Base-by-base conservation (phyloP, 2,113 vertebrate species). In the Callorhinus ursinus region DNA sequence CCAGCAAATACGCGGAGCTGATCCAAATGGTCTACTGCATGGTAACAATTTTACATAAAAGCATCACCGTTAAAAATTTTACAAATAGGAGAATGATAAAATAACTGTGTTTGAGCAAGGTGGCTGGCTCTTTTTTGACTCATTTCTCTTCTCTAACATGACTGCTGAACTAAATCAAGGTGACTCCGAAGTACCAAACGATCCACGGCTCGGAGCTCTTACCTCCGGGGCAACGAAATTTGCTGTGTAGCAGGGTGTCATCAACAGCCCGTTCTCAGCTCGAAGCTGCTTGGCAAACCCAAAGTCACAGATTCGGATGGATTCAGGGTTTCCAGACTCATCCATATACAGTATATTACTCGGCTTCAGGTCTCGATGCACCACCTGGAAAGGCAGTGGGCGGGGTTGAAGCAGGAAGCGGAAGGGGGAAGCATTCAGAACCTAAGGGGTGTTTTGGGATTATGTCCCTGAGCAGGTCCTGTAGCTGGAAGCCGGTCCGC, bases 211-310 rank as follows among this genome's bases (percentile, higher is more conserved):
- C 94, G 36, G 90, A 31, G 84, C 19, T 86, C 98, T 93, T 97
- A 99, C 99, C 99, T 99, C 99, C 0, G 99, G 99, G 90, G 99
- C 99, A 0, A 99, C 99, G 28, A 99, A 99, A 71, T 99, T 99
- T 19, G 99, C 99, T 0, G 99, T 99, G 98, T 99, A 99, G 98
- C 99, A 99, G 0, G 99, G 99, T 0, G 99, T 99, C 99, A 99
- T 99, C 88, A 99, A 98, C 88, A 99, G 98, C 36, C 99, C 99
- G 0, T 99, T 99, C 98, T 99, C 99, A 0, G 99, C 99, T 55
- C 99, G 98, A 51, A 99, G 99, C 95, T 99, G 99, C 97, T 99
- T 99, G 97, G 99, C 99, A 97, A 99, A 99, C 61, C 99, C 99
- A 3, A 99, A 99, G 98, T 99, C 99, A 83, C 99, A 99, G 97